Evolutionary conservation across 2,797 vertebrate genomes (phyloP).

Genomic region (Falco naumanni): DNA sequence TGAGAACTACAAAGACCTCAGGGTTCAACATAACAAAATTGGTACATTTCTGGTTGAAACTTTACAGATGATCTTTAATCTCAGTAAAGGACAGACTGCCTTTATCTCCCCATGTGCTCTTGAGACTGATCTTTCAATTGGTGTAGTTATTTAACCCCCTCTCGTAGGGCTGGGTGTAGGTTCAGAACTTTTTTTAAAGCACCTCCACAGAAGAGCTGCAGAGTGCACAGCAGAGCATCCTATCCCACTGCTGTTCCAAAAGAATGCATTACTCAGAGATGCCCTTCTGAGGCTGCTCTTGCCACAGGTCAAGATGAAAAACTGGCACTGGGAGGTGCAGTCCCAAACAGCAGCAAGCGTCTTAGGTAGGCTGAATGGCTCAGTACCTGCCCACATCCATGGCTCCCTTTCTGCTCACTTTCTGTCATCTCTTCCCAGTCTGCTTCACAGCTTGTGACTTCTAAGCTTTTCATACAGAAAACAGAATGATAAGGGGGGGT

Average conservation of each 20-base stretch:
- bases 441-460: not conserved
- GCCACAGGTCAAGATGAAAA: not conserved
- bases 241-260: not conserved
- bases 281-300: not conserved
- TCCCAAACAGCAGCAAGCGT: not conserved
- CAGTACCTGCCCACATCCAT: accelerated
- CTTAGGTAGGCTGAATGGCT: not conserved
- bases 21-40: not conserved
- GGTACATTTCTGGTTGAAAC: not conserved
- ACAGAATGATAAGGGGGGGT: not conserved
- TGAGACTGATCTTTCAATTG: not conserved
- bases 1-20: not conserved
- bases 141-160: not conserved
- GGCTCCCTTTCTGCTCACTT: not conserved
- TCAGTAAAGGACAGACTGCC: not conserved
- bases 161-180: not conserved
- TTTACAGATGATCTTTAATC: not conserved
- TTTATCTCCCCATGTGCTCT: not conserved
- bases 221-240: not conserved
- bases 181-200: not conserved
- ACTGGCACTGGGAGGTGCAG: not conserved
- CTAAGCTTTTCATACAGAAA: not conserved
- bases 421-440: not conserved
- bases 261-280: not conserved
- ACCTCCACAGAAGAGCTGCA: accelerated